Percentiles rank a stretch among this genome's conserved stretches.
These are phyloP conservation scores for Ia io DNA, from an alignment of 2,113 vertebrate species.

Conservation along the genomic window DNA sequence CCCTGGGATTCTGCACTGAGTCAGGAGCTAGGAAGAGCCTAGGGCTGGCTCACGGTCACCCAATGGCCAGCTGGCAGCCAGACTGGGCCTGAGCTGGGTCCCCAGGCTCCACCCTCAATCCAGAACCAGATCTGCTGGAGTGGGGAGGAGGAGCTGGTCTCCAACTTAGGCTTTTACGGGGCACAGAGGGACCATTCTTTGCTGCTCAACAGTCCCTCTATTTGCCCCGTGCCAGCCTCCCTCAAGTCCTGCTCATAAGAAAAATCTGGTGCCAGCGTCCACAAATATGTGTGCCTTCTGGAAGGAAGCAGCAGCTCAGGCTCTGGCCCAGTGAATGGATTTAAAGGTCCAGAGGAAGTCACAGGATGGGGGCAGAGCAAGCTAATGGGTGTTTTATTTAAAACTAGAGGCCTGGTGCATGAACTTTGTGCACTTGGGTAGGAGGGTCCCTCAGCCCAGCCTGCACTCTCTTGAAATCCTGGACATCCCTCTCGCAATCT, in stretches of 20 bases:
- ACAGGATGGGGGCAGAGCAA: not conserved
- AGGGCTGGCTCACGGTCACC: slow-evolving; percentile 49
- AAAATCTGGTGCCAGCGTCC: slow-evolving; percentile 53
- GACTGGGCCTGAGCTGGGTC: not conserved
- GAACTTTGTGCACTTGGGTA: too few species aligned
- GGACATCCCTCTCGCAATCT: too few species aligned
- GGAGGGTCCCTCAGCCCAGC: too few species aligned
- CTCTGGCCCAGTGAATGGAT: not conserved
- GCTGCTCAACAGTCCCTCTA: slow-evolving; percentile 18
- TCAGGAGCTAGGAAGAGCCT: not conserved
- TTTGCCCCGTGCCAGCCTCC: slow-evolving; percentile 39
- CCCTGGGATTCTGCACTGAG: not conserved
- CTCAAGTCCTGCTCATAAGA: slow-evolving; percentile 45
- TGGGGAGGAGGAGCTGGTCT: not conserved
- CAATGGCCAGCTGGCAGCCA: slow-evolving; percentile 11
- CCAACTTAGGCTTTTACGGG: not conserved
- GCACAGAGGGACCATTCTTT: slow-evolving; percentile 58
- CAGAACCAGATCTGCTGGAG: not conserved
- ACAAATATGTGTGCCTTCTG: slow-evolving; percentile 34
- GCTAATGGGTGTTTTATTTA: not conserved
- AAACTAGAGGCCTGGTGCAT: not conserved
- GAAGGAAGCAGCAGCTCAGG: not conserved
- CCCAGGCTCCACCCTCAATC: not conserved
- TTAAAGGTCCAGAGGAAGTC: not conserved
- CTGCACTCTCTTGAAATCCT: too few species aligned